These are phyloP conservation scores for Erpobdella octoculata DNA, from an alignment of 2,888 invertebrate species.

Conservation along the genomic window DNA sequence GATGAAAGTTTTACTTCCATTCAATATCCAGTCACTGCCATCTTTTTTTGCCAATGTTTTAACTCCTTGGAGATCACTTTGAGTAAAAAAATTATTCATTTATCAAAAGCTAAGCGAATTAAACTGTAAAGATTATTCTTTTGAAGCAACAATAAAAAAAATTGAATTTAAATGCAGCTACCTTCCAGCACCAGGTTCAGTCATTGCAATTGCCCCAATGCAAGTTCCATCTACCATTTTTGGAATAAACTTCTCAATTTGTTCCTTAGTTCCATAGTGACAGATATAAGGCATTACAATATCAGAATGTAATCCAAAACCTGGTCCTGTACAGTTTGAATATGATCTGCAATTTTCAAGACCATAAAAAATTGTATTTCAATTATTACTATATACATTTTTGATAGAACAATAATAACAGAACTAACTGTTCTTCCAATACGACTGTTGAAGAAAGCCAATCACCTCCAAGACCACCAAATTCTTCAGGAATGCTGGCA, in stretches of 20 bases:
- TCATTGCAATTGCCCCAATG: constrained; percentile 54
- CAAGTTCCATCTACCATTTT: constrained; percentile 49
- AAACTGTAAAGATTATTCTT: background rate
- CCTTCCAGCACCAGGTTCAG: constrained; percentile 55
- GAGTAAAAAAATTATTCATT: background rate
- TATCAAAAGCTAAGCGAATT: background rate
- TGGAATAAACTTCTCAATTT: constrained; percentile 51
- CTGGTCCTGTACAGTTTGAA: constrained; percentile 50
- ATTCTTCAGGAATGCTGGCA: constrained; percentile 47
- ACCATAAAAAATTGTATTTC: background rate
- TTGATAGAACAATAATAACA: background rate
- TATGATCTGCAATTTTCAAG: constrained; percentile 43
- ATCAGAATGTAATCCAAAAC: constrained; percentile 53
- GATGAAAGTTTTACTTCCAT: constrained; percentile 54
- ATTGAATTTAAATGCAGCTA: constrained; percentile 32
- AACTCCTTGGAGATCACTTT: constrained; percentile 54
- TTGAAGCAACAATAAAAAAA: background rate
- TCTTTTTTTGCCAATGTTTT: constrained; percentile 51
- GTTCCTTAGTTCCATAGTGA: constrained; percentile 52
- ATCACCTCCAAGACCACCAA: constrained; percentile 53
- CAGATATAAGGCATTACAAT: constrained; percentile 54
- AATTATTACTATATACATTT: background rate
- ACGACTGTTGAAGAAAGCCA: constrained; percentile 50
- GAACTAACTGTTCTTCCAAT: constrained; percentile 52
- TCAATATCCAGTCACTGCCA: constrained; percentile 53